Evolutionary conservation across 2,888 invertebrate genomes (phyloP), one percentile per base, ranked within the genome.

Genomic region (Cephus pulcher): DNA sequence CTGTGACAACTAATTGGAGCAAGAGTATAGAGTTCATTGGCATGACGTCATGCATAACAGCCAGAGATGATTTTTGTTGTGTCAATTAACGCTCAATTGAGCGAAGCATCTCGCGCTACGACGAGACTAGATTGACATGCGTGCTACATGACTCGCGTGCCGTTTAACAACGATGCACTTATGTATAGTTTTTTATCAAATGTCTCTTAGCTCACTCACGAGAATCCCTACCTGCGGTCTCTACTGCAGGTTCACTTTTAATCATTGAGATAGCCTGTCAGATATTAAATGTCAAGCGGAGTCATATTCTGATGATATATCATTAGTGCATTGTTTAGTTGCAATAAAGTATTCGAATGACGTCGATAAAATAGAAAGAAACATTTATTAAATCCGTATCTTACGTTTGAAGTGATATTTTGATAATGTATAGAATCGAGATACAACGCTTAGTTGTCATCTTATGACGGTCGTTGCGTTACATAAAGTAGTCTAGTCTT

Each of bases 51-150:
- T 78, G 56, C 81, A 1, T 56, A 56, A 23, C 40, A 56, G 40
- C 34, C 69, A 40, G 77, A 69, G 74, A 75, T 76, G 76, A 86
- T 85, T 84, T 89, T 89, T 87, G 87, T 88, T 87, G 86, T 85
- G 81, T 88, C 88, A 89, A 90, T 90, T 90, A 89, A 80, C 82
- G 85, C 81, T 85, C 87, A 90, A 89, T 89, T 90, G 88, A 87
- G 76, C 81, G 80, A 76, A 78, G 73, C 73, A 75, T 78, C 78
- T 78, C 76, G 78, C 73, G 75, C 32, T 32, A 15, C 71, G 32
- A 76, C 73, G 80, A 80, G 79, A 68, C 71, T 77, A 32, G 30
- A 77, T 76, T 82, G 79, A 73, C 81, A 81, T 75, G 69, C 79
- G 82, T 80, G 78, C 79, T 80, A 75, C 82, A 68, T 76, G 71